A percentile compares a stretch with the other conserved stretches of the same genome.
These are phyloP conservation scores for Pollenia labialis DNA, from an alignment of 2,888 invertebrate genomes.

Conservation along the genomic window DNA sequence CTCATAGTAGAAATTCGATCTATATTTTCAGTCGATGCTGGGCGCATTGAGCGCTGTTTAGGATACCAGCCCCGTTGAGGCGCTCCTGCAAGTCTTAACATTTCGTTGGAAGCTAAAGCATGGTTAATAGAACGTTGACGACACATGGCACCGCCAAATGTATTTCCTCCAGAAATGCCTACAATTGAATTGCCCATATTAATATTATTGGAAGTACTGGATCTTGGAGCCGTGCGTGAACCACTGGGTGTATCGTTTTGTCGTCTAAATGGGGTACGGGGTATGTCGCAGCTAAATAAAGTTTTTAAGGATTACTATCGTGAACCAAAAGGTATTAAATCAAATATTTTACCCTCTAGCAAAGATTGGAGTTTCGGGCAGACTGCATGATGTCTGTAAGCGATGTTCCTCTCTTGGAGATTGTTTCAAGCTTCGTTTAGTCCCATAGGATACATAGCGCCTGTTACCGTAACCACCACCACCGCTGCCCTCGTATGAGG, in stretches of 20 bases:
- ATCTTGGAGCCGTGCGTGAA: slow-evolving; percentile 87
- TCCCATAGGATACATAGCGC: slow-evolving; percentile 84
- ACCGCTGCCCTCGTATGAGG: slow-evolving; percentile 76
- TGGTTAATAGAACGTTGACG: slow-evolving; percentile 85
- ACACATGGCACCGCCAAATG: slow-evolving; percentile 82
- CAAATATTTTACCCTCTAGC: slow-evolving; percentile 86
- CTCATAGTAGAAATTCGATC: slow-evolving; percentile 88
- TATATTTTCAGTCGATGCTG: slow-evolving; percentile 93
- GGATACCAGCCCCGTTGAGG: slow-evolving; percentile 95
- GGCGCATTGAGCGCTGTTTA: slow-evolving; percentile 88
- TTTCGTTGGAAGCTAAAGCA: slow-evolving; percentile 89
- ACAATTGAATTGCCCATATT: slow-evolving; percentile 84
- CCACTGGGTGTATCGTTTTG: slow-evolving; percentile 84
- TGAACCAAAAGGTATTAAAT: background rate
- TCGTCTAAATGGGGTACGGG: slow-evolving; percentile 90
- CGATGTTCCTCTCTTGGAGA: slow-evolving; percentile 87
- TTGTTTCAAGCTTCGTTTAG: slow-evolving; percentile 84
- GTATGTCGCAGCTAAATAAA: slow-evolving; percentile 88
- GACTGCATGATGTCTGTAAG: slow-evolving; percentile 92
- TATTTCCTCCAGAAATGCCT: slow-evolving; percentile 80
- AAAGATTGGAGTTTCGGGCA: slow-evolving; percentile 95
- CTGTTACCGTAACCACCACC: slow-evolving; percentile 84
- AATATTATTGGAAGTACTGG: slow-evolving; percentile 83
- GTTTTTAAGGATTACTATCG: background rate
- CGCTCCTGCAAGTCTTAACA: slow-evolving; percentile 91